A percentile compares a stretch with the other conserved stretches of the same genome.
Evolutionary conservation across 2,888 invertebrate genomes (phyloP).

Genomic region (Sepioteuthis lessoniana): DNA sequence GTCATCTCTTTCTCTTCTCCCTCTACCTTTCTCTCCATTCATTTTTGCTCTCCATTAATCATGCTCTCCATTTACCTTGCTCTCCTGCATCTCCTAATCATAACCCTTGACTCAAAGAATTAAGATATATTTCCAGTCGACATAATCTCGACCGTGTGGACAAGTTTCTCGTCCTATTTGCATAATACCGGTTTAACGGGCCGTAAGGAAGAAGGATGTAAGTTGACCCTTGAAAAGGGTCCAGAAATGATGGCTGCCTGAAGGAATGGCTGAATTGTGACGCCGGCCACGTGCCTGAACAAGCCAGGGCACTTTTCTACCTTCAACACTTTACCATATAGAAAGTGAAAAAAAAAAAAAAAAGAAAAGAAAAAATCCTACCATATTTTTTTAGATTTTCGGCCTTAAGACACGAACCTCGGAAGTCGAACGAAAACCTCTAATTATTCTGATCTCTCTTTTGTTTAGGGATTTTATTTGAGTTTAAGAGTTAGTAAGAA

Average conservation of each 20-base stretch:
- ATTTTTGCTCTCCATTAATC: too few species aligned
- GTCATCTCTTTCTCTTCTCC: too few species aligned
- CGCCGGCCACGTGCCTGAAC: not conserved
- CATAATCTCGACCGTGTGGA: not conserved
- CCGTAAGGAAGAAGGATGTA: not conserved
- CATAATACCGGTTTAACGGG: not conserved
- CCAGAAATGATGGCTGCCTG: not conserved
- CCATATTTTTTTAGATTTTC: not conserved
- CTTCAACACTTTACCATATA: not conserved
- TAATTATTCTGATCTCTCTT: not conserved
- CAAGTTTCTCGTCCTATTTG: not conserved
- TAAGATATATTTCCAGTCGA: not conserved
- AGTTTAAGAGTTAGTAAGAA: not conserved
- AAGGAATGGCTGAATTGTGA: constrained; percentile 2
- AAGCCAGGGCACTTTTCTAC: not conserved
- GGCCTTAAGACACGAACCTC: not conserved
- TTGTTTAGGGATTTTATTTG: not conserved
- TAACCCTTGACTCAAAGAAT: not conserved
- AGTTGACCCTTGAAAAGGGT: not conserved
- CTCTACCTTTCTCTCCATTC: too few species aligned
- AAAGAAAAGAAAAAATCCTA: not conserved
- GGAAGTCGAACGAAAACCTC: not conserved
- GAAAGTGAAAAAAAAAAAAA: too few species aligned
- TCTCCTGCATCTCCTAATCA: not conserved
- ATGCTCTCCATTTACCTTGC: too few species aligned